A percentile compares a stretch with the other conserved stretches of the same genome.
phyloP scores from a whole-genome alignment of 1,140 invertebrate genomes.

The Cydia strobilella region DNA sequence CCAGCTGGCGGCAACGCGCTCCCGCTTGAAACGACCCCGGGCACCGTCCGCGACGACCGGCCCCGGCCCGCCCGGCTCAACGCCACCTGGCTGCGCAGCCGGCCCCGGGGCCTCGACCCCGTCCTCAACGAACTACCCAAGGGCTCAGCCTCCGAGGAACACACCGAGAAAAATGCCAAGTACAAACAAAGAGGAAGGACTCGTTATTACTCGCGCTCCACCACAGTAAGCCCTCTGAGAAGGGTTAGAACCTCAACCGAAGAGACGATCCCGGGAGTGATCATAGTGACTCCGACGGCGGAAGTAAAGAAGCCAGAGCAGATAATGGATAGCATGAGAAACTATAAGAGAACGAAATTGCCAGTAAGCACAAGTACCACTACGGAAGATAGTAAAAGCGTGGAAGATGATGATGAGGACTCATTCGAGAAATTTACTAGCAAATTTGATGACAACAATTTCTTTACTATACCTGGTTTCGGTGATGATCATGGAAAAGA shows the following conservation, averaged over 20 bases:
- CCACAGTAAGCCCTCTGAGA: conserved; percentile 54
- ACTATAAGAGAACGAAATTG: conserved; percentile 64
- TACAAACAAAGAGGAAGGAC: conserved; percentile 74
- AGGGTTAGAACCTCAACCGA: conserved; percentile 40
- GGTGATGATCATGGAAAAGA: conserved; percentile 50
- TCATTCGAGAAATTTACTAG: conserved; percentile 59
- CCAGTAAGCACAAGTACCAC: conserved; percentile 44
- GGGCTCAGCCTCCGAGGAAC: conserved; percentile 63
- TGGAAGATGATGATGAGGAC: conserved; percentile 55
- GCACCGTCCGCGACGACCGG: conserved; percentile 52
- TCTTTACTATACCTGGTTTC: conserved; percentile 65
- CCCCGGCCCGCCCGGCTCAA: conserved; percentile 52
- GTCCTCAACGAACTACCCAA: conserved; percentile 69
- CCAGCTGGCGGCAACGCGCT: conserved; percentile 53
- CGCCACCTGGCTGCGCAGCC: conserved; percentile 48
- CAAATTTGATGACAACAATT: conserved; percentile 61
- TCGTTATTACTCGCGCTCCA: conserved; percentile 57
- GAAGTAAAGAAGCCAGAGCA: conserved; percentile 65
- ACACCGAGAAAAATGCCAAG: conserved; percentile 72
- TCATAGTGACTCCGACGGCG: conserved; percentile 67
- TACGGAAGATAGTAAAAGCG: conserved; percentile 53
- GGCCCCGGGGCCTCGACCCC: conserved; percentile 58
- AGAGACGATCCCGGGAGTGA: conserved; percentile 40
- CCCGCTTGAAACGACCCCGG: conserved; percentile 56
- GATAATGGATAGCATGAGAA: conserved; percentile 66